Base-by-base conservation (phyloP, 1,140 invertebrate species). In the Muscidifurax raptorellus region DNA sequence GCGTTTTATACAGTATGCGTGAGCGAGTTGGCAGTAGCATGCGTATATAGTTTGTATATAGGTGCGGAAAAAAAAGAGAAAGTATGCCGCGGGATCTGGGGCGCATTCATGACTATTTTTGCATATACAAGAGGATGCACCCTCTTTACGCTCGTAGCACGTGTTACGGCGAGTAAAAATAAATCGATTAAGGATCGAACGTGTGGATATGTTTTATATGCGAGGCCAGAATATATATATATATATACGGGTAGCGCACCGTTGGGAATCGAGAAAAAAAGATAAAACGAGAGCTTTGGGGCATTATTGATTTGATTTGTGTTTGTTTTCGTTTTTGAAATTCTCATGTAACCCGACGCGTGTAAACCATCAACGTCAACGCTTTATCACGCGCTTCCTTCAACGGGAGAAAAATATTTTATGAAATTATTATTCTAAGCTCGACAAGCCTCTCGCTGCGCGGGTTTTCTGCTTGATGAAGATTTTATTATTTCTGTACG, bases 41-140 rank as follows among this genome's bases (percentile, higher is more conserved):
- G 44, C 44, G 13, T 18, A 40, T 18, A n/a, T n/a, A n/a, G 52
- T 59, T 59, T 59, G 22, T 13, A 22, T 59, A 52, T 47, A 52
- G 71, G 52, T n/a, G 52, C 2, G 52, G 18, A 74, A 74, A 15
- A 32, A 40, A 40, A 40, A n/a, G 9, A 40, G 22, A 52, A 77
- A 28, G 44, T 7, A 28, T 28, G 25, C 10, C 66, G 66, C 1
- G 66, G 12, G 15, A 32, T n/a, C 15, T 30, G 32, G 3, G 15
- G 12, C 5, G 15, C 32, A 74, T 74, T 74, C 71, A 36, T 74
- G 71, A 12, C 71, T 74, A n/a, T n/a, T 74, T 74, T 36, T 30
- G 32, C 32, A 36, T 74, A 36, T 18, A 40, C 71, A 22, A 36
- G 18, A 10, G 0, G 36, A 6, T 40, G 36, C 7, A 10, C 36